Evolutionary conservation across 2,888 invertebrate species (phyloP).

Genomic region (Hirtodrosophila confusa): DNA sequence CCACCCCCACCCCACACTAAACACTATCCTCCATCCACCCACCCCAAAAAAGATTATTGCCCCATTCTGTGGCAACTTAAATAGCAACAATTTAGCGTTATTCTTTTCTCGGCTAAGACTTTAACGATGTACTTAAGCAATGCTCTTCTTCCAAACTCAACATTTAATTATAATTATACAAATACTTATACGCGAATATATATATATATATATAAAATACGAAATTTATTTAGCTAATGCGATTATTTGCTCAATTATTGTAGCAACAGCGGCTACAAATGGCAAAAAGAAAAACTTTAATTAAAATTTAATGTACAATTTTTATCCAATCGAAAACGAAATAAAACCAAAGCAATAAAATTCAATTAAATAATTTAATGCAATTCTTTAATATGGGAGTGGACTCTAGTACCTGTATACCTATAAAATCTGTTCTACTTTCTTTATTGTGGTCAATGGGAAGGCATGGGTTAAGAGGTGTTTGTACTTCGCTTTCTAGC

Average conservation of each 20-base stretch:
- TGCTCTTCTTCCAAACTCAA: constrained; percentile 33
- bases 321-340: constrained; percentile 56
- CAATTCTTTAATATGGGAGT: not conserved
- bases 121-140: constrained; percentile 44
- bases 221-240: constrained; percentile 40
- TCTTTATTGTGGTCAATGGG: too few relatives aligned
- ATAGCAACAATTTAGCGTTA: constrained; percentile 26
- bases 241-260: constrained; percentile 55
- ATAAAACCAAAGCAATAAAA: constrained; percentile 27
- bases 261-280: constrained; percentile 45
- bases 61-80: constrained; percentile 42
- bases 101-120: constrained; percentile 41
- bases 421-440: too few relatives aligned
- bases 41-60: constrained; percentile 31
- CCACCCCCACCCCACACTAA: not conserved
- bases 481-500: too few relatives aligned
- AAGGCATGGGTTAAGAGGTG: too few relatives aligned
- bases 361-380: constrained; percentile 2
- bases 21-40: constrained; percentile 7
- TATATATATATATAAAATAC: constrained; percentile 18
- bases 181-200: constrained; percentile 10
- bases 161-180: constrained; percentile 22
- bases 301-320: constrained; percentile 69
- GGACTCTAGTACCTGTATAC: too few relatives aligned
- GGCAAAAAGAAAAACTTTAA: constrained; percentile 37